phyloP scores from a whole-genome alignment of 2,888 invertebrate genomes.

The Hybos culiciformis region DNA sequence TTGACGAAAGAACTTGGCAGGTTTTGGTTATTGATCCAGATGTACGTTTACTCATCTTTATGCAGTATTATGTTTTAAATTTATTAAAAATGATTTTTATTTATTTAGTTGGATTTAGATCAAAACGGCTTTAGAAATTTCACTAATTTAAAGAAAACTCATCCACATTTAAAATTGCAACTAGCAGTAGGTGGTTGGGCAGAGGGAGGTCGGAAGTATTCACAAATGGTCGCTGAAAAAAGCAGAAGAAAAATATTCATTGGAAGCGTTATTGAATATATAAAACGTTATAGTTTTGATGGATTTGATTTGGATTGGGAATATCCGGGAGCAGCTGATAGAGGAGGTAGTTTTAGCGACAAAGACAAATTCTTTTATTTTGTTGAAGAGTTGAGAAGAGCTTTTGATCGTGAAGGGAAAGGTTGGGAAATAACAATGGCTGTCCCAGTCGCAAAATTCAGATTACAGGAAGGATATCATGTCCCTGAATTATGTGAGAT shows the following conservation, averaged over 20 bases:
- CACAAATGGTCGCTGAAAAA: conserved; percentile 61
- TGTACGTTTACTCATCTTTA: conserved; percentile 34
- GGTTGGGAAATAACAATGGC: conserved; percentile 85
- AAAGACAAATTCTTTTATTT: conserved; percentile 71
- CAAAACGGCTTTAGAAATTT: conserved; percentile 67
- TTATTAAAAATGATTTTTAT: conserved; percentile 1
- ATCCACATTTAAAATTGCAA: conserved; percentile 61
- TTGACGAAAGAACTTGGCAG: conserved; percentile 62
- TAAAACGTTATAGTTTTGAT: conserved; percentile 65
- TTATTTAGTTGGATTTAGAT: conserved; percentile 50
- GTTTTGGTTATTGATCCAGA: conserved; percentile 70
- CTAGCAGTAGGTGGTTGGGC: conserved; percentile 86
- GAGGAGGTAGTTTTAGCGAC: conserved; percentile 71
- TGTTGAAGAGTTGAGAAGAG: conserved; percentile 65
- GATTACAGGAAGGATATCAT: conserved; percentile 79
- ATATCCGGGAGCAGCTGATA: conserved; percentile 76
- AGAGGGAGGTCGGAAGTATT: conserved; percentile 79
- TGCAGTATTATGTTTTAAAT: neutral
- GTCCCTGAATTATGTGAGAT: conserved; percentile 78
- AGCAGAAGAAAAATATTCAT: conserved; percentile 57
- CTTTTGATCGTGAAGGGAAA: conserved; percentile 58
- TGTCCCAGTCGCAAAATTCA: conserved; percentile 74
- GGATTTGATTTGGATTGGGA: conserved; percentile 86
- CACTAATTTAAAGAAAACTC: conserved; percentile 51
- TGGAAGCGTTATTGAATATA: conserved; percentile 58